Evolutionary conservation across 2,888 invertebrate species (phyloP).

Genomic region (Agonopterix heracliana): DNA sequence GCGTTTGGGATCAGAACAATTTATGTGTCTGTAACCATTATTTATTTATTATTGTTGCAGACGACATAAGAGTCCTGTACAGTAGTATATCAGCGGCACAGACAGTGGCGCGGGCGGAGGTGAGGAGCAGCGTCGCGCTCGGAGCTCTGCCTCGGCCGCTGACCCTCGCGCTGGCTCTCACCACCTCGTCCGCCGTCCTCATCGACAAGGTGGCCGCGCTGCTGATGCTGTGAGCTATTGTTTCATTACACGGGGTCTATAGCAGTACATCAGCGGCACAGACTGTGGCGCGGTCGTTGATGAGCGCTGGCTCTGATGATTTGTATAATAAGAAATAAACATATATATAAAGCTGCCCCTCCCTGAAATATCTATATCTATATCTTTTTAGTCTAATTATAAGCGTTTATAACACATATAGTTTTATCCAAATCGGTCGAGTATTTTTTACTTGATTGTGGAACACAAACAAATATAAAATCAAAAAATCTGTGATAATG

Average conservation of each 20-base stretch:
- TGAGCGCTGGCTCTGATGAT: slow-evolving; percentile 24
- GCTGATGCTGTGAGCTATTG: slow-evolving; percentile 39
- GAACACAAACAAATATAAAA: no score
- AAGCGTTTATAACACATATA: no score
- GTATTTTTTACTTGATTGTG: no score
- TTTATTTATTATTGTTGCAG: slow-evolving; percentile 19
- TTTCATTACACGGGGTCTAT: not conserved
- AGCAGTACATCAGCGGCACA: slow-evolving; percentile 18
- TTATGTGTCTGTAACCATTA: no score
- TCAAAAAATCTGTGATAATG: no score
- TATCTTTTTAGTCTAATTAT: no score
- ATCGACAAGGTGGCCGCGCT: slow-evolving; percentile 40
- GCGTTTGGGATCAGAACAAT: no score
- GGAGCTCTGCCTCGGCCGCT: slow-evolving; percentile 16
- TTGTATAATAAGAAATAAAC: not conserved
- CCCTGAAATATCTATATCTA: no score
- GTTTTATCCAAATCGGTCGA: no score
- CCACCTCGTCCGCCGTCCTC: slow-evolving; percentile 27
- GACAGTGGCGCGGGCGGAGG: slow-evolving; percentile 16
- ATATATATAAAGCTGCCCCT: no score
- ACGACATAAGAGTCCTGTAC: slow-evolving; percentile 35
- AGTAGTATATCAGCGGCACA: slow-evolving; percentile 17
- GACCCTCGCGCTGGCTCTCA: slow-evolving; percentile 26
- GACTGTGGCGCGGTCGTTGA: slow-evolving; percentile 16
- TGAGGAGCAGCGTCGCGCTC: slow-evolving; percentile 6